Conservation (phyloP, 23 tunicate species). For the Halocynthia aurantium region DNA sequence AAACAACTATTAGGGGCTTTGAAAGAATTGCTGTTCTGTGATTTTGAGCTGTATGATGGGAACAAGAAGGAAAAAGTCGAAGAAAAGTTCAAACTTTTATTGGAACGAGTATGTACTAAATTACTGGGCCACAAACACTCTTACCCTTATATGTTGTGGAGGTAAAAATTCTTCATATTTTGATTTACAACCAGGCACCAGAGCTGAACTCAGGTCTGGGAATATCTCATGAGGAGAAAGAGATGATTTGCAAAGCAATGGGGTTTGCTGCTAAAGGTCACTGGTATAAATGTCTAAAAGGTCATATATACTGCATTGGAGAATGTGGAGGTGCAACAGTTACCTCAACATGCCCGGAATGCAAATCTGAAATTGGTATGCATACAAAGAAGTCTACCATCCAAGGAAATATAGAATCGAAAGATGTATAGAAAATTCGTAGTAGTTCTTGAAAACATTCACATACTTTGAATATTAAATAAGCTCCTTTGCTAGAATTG, state of each 20-base stretch:
- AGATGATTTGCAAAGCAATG: slow-evolving; percentile 47
- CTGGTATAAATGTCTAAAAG: slow-evolving; percentile 53
- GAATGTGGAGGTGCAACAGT: slow-evolving; percentile 79
- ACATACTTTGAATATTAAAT: no score
- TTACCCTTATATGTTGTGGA: no score
- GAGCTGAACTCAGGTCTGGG: slow-evolving; percentile 30
- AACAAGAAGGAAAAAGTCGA: slow-evolving; percentile 14
- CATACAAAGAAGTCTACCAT: not conserved
- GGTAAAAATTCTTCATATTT: not conserved
- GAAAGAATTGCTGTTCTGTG: slow-evolving; percentile 5
- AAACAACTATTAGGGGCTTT: not conserved
- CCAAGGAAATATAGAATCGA: not conserved
- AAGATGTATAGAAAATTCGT: not conserved
- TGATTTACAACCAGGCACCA: slow-evolving; percentile 20
- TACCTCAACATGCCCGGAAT: slow-evolving; percentile 38
- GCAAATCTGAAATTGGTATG: slow-evolving; percentile 38
- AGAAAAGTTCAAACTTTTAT: slow-evolving; percentile 13
- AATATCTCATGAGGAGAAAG: slow-evolving; percentile 30
- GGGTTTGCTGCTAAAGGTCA: slow-evolving; percentile 45
- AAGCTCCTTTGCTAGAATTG: no score
- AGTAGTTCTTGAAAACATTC: no score
- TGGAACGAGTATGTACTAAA: not conserved
- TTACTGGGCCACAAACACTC: not conserved
- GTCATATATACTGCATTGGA: slow-evolving; percentile 61
- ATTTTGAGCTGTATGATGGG: slow-evolving; percentile 4